Evolutionary conservation across 2,888 invertebrate species (phyloP), one percentile per base, ranked within the genome.

Genomic region (Megalurothrips usitatus): DNA sequence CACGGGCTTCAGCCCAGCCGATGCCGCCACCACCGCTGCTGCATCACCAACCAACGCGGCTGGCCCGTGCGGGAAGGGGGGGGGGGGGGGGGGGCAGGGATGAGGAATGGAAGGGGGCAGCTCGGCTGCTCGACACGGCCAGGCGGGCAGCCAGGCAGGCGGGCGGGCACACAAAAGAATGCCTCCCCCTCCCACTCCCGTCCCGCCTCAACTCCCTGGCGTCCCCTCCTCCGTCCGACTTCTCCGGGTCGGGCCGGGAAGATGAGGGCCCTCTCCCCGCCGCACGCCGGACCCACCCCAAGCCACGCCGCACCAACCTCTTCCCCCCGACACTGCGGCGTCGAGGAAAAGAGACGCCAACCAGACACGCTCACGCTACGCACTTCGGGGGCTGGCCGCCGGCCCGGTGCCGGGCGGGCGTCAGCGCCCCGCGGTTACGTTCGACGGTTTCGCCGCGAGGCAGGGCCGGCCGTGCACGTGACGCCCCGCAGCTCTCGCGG

Each of bases 61-160:
- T 17, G 58, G n/a, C 58, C 19, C n/a, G n/a, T 58, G 17, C 58
- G 82, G 78, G 81, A 58, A 81, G 28, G 79, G 49, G 63, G 48
- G 79, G 52, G 79, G 78, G 80, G 78, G 81, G 80, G 47, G 82
- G 81, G 81, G 81, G 82, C 47, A 80, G 79, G 19, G 28, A 79
- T 79, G 47, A 47, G 63, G 80, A 78, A 68, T 78, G 58, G 48
- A 80, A 48, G 58, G 34, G 78, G 78, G 80, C 14, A n/a, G 52
- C 19, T 28, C 34, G 58, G 48, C 43, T 63, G 81, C 78, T 80
- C 80, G 80, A 78, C 80, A 80, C 80, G 58, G 52, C 2, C 34
- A 43, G 34, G 3, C 34, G 6, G 34, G 34, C 34, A 43, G 34
- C 3, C 34, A 43, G 34, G 34, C 34, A 43, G 34, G 34, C 34